Evolutionary conservation across 1,140 invertebrate species (phyloP), one percentile per base, ranked within the genome.

Genomic region (Microvelia longipes): DNA sequence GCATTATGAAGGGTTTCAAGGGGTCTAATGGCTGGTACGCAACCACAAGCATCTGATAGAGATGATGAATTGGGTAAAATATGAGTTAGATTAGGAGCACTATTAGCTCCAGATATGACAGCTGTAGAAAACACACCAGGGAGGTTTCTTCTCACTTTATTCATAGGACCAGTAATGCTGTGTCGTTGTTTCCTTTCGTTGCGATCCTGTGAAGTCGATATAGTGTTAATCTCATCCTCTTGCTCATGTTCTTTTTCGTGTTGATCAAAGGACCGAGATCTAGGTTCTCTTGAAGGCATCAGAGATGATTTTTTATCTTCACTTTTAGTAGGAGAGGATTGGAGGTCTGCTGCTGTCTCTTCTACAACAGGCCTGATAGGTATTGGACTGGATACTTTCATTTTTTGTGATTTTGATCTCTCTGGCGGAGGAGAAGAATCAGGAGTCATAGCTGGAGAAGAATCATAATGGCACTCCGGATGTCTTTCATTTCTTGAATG

Each of bases 1-100:
- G 94, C 92, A 81, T 98, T 98, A 81, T 98, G 95, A 30, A 98
- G 81, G 1, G 96, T 98, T 81, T 98, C 95, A 76, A 98, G 78
- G 0, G 95, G 94, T 66, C 94, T 85, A 73, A 98, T 94, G 0
- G 92, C 88, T 50, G 95, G 95, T 64, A 97, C 94, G 74, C 93
- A 90, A 28, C 90, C 90, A 78, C 90, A 92, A 60, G 90, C 91
- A 80, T 91, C 89, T 76, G 90, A 87, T 28, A 83, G 85, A 70
- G 87, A 85, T 1, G 87, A 84, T 26, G 87, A 83, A 69, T 83
- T 83, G 15, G 90, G 86, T 73, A 93, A 88, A 85, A 92, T 90
- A 78, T 93, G 89, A 74, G 91, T 86, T 35, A 94, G 84, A 80
- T 94, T 93, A 29, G 93, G 92, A 29, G 92, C 92, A 73, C 90